These are phyloP conservation scores for Orchesella cincta DNA, from an alignment of 1,140 invertebrate genomes.

Conservation along the genomic window DNA sequence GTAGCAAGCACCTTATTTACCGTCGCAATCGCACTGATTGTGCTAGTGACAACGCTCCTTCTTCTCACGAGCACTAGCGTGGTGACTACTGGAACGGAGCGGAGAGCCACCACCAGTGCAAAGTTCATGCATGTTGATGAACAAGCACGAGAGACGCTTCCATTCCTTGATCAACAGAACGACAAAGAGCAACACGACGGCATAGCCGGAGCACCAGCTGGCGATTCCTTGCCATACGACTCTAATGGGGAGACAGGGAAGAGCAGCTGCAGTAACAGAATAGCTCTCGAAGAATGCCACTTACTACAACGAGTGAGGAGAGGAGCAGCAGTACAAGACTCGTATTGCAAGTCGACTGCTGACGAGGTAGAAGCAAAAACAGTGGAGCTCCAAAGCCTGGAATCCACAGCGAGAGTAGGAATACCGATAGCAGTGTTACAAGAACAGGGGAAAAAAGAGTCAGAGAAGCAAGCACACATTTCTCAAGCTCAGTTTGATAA, in stretches of 20 bases:
- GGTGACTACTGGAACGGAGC: background rate
- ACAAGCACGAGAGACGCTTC: background rate
- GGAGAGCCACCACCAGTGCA: background rate
- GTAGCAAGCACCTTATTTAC: background rate
- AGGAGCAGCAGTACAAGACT: background rate
- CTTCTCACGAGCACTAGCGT: background rate
- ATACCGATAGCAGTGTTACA: background rate
- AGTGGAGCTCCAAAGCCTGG: background rate
- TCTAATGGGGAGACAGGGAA: background rate
- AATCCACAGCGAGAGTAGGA: background rate
- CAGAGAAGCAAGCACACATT: background rate
- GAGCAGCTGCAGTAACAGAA: background rate
- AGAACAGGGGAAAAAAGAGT: background rate
- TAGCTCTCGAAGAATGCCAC: background rate
- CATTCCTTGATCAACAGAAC: too few species aligned
- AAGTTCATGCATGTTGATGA: background rate
- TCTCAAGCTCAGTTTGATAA: constrained; percentile 12
- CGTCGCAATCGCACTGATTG: background rate
- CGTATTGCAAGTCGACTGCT: background rate
- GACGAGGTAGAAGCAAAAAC: background rate
- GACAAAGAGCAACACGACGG: too few species aligned
- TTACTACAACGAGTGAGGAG: background rate
- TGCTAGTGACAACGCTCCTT: background rate
- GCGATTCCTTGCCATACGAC: background rate
- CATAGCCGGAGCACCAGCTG: too few species aligned